A percentile compares a stretch with the other conserved stretches of the same genome.
Conservation (phyloP, 2,797 vertebrate species). For the Nyctalus aviator region DNA sequence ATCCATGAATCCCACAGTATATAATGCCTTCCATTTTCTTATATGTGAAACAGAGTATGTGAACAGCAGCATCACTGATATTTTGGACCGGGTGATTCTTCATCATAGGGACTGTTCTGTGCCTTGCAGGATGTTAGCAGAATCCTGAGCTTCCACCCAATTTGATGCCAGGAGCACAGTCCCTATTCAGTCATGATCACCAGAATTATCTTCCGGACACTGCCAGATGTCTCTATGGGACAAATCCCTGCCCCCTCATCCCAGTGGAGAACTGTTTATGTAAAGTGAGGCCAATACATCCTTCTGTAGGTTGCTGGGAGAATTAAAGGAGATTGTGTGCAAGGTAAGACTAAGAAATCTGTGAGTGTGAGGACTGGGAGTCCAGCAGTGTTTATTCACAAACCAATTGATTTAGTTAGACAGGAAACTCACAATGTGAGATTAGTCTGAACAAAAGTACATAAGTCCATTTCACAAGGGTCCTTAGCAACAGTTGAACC, state of each 20-base stretch:
- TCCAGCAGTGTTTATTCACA: background rate
- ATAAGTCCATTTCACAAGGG: background rate
- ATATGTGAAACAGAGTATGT: background rate
- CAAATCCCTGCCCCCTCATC: background rate
- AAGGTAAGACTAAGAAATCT: background rate
- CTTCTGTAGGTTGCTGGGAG: background rate
- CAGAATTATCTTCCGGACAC: background rate
- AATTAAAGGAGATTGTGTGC: background rate
- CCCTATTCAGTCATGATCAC: rapidly evolving
- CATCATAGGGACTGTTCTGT: background rate
- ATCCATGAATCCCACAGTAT: background rate
- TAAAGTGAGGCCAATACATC: background rate
- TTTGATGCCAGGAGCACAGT: background rate
- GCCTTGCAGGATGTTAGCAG: background rate
- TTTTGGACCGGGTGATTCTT: background rate
- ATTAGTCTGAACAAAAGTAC: background rate
- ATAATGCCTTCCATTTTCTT: background rate
- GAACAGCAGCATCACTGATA: background rate
- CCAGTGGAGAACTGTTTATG: background rate
- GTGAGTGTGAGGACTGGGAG: background rate
- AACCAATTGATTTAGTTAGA: background rate
- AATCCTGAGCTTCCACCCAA: rapidly evolving
- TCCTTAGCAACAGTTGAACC: background rate
- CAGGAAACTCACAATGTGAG: background rate
- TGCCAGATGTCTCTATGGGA: background rate